Conservation (phyloP, 37 sponge, comb jelly and placozoan genomes). For the Dysidea cf. avara region DNA sequence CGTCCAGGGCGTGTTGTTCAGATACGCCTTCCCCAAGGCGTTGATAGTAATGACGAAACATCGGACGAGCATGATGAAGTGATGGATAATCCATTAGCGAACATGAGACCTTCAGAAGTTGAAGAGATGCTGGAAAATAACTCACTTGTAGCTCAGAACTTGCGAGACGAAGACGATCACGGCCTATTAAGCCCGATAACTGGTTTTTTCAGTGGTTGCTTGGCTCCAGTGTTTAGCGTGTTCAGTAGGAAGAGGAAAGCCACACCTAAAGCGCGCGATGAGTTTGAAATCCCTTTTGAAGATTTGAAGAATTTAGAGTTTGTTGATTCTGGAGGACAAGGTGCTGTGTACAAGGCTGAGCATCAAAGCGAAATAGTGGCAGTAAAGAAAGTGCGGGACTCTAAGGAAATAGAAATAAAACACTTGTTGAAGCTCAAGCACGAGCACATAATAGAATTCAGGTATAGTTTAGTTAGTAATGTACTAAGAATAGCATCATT, state of each 20-base stretch:
- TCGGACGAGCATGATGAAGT: too few relatives aligned
- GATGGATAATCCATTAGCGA: background rate
- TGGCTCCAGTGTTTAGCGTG: background rate
- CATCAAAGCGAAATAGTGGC: conserved; percentile 61
- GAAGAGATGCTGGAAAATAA: conserved; percentile 40
- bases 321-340: conserved; percentile 78
- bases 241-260: background rate
- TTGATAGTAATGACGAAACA: too few relatives aligned
- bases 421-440: conserved; percentile 66
- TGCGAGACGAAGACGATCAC: background rate
- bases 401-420: conserved; percentile 50
- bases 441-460: conserved; percentile 71
- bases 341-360: conserved; percentile 75
- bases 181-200: too few relatives aligned
- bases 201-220: too few relatives aligned
- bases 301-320: conserved; percentile 74
- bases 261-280: background rate
- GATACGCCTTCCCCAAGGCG: too few relatives aligned
- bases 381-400: conserved; percentile 83
- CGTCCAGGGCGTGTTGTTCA: too few relatives aligned
- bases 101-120: conserved; percentile 31
- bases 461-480: conserved; percentile 39
- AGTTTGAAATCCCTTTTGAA: conserved; percentile 66
- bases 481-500: too few relatives aligned
- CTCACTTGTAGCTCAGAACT: background rate